These are phyloP conservation scores for Acleris laterana DNA, from an alignment of 2,888 invertebrate species.

Conservation along the genomic window DNA sequence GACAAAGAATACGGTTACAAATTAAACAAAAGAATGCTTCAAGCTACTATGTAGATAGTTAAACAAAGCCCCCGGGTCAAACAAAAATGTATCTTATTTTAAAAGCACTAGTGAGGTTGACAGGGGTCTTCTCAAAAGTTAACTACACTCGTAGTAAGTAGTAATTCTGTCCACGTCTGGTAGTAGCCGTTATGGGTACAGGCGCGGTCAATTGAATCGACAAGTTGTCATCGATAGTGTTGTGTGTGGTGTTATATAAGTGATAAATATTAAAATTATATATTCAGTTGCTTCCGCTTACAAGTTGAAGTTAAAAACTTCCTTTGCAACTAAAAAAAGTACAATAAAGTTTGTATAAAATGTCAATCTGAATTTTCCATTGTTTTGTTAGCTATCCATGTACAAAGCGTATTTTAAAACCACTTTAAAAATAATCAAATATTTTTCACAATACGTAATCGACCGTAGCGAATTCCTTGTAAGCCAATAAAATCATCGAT, in stretches of 20 bases:
- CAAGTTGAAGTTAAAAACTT: neutral
- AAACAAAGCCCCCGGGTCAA: neutral
- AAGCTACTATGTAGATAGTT: neutral
- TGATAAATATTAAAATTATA: neutral
- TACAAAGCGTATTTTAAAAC: neutral
- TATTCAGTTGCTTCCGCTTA: neutral
- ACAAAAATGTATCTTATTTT: no score
- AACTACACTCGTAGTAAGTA: slow-evolving; percentile 20
- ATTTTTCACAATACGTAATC: no score
- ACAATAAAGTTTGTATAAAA: no score
- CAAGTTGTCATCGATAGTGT: slow-evolving; percentile 32
- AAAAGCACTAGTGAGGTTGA: no score
- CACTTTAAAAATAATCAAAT: no score
- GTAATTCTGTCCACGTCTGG: slow-evolving; percentile 63
- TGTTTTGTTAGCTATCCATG: no score
- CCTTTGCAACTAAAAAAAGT: neutral
- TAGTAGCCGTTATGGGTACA: slow-evolving; percentile 62
- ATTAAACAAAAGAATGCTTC: slow-evolving; percentile 21
- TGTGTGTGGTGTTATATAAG: slow-evolving; percentile 43
- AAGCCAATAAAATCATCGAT: slow-evolving; percentile 3
- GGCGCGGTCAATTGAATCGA: slow-evolving; percentile 64
- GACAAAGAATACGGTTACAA: slow-evolving; percentile 13
- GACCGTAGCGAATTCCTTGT: neutral
- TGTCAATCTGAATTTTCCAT: no score
- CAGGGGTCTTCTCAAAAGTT: neutral